These are phyloP conservation scores for Gadus macrocephalus DNA, from an alignment of 2,113 vertebrate species.

Conservation along the genomic window DNA sequence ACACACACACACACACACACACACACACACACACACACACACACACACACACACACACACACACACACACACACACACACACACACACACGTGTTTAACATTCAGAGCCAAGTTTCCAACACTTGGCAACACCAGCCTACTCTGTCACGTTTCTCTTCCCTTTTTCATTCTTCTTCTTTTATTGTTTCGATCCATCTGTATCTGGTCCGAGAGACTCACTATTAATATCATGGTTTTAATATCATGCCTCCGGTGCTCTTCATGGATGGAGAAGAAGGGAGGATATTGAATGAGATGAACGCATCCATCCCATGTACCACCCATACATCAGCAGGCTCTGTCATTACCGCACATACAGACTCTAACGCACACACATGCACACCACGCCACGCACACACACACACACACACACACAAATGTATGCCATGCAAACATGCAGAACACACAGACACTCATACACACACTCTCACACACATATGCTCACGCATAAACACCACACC, in stretches of 20 bases:
- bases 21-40: not conserved
- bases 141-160: constrained; percentile 4
- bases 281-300: constrained; percentile 38
- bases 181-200: constrained; percentile 34
- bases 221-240: constrained; percentile 53
- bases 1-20: not conserved
- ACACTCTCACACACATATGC: not conserved
- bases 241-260: constrained; percentile 40
- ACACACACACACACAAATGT: not conserved
- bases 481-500: too few relatives aligned
- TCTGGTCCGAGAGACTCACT: not conserved
- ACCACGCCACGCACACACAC: not conserved
- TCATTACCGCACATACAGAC: constrained; percentile 19
- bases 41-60: not conserved
- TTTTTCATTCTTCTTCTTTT: constrained; percentile 13
- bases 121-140: constrained; percentile 12
- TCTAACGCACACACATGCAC: not conserved
- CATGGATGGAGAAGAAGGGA: constrained; percentile 11
- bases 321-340: constrained; percentile 23
- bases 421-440: too few relatives aligned
- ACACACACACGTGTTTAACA: not conserved
- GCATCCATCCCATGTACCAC: constrained; percentile 35
- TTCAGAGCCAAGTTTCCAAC: not conserved
- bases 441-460: not conserved
- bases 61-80: not conserved